A percentile compares a stretch with the other conserved stretches of the same genome.
phyloP scores from a whole-genome alignment of 2,797 vertebrate genomes.

The Acanthurus tractus region DNA sequence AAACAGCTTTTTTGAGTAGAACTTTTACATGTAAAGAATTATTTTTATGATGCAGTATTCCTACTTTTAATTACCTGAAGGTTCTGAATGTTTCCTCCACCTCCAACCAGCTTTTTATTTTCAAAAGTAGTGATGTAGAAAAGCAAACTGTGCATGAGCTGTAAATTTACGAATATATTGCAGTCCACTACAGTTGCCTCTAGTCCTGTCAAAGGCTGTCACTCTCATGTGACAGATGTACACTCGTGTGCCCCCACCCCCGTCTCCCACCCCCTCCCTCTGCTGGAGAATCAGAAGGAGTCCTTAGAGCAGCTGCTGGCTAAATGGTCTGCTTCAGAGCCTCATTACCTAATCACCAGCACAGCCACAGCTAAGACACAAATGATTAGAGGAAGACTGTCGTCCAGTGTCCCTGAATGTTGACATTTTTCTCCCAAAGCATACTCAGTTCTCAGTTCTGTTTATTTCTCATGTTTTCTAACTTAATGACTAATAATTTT shows the following conservation, averaged over 20 bases:
- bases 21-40: background rate
- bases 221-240: conserved; percentile 93
- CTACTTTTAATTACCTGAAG: background rate
- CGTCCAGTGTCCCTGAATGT: conserved; percentile 36
- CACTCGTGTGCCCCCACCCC: conserved; percentile 78
- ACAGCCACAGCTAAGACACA: conserved; percentile 92
- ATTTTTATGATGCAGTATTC: background rate
- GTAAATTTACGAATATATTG: conserved; percentile 59
- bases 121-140: background rate
- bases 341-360: conserved; percentile 99
- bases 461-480: conserved; percentile 32
- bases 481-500: conserved; percentile 43
- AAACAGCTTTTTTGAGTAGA: background rate
- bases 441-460: conserved; percentile 32
- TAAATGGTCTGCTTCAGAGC: conserved; percentile 95
- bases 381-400: conserved; percentile 89
- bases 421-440: conserved; percentile 56
- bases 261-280: conserved; percentile 73
- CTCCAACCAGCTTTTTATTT: background rate
- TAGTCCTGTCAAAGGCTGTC: conserved; percentile 89
- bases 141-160: conserved; percentile 9
- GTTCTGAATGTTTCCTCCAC: background rate
- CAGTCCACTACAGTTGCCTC: conserved; percentile 85
- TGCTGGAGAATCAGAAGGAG: conserved; percentile 89
- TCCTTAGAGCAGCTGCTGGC: conserved; percentile 92